phyloP scores from a whole-genome alignment of 2,888 invertebrate genomes.

The Lycia hirtaria region DNA sequence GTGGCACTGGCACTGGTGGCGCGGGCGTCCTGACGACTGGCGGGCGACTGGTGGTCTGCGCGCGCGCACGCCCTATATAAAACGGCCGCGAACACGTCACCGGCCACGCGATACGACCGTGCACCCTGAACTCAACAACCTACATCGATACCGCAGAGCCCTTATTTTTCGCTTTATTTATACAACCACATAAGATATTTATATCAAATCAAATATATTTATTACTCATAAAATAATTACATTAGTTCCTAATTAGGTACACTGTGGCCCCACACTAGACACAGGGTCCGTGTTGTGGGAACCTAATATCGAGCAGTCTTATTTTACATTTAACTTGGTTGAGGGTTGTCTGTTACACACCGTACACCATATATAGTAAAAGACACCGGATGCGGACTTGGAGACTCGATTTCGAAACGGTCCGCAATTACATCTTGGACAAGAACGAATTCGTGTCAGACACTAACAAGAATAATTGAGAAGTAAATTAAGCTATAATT shows the following conservation, averaged over 20 bases:
- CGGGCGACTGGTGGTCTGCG: conserved; percentile 88
- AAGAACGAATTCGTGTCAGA: conserved; percentile 31
- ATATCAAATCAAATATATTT: too few relatives aligned
- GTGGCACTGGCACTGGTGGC: conserved; percentile 62
- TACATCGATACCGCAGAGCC: conserved; percentile 64
- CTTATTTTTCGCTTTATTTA: conserved; percentile 54
- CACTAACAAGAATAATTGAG: conserved; percentile 35
- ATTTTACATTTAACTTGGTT: too few relatives aligned
- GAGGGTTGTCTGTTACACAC: too few relatives aligned
- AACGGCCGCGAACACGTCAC: conserved; percentile 79
- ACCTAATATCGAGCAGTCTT: too few relatives aligned
- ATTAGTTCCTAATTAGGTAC: too few relatives aligned
- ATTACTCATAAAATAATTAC: too few relatives aligned
- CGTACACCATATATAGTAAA: conserved; percentile 4
- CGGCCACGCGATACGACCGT: conserved; percentile 76
- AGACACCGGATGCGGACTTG: conserved; percentile 22
- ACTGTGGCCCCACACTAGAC: too few relatives aligned
- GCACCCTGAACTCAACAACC: conserved; percentile 75
- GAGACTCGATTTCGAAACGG: conserved; percentile 31
- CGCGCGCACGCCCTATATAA: conserved; percentile 81
- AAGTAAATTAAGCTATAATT: conserved; percentile 40
- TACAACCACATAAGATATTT: conserved; percentile 6
- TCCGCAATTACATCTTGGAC: conserved; percentile 23
- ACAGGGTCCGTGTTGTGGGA: too few relatives aligned
- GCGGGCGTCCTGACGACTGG: conserved; percentile 58